These are phyloP conservation scores for Zoanthus solanderi DNA, from an alignment of 92 coral and sea anemone species.

Conservation along the genomic window DNA sequence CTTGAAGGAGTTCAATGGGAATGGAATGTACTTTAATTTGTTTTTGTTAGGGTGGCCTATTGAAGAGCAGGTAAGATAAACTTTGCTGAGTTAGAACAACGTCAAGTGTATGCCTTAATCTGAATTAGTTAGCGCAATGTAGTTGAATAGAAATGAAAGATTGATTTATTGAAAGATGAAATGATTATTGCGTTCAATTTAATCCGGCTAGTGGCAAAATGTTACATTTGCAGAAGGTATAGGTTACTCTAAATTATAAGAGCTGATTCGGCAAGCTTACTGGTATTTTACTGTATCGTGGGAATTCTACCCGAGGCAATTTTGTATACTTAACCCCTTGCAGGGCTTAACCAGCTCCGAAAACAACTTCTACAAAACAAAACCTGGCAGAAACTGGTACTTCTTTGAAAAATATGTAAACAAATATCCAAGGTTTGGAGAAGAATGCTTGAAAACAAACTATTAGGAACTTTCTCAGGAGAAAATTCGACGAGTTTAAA, in stretches of 20 bases:
- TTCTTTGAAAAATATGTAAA: not conserved
- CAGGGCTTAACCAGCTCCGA: constrained; percentile 25
- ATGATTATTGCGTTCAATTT: not conserved
- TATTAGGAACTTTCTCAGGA: constrained; percentile 39
- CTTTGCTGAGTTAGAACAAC: not conserved
- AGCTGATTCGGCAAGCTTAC: not conserved
- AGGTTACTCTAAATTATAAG: not conserved
- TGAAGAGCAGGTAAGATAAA: not conserved
- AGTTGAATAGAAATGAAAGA: not conserved
- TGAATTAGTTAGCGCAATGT: not conserved
- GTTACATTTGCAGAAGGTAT: not conserved
- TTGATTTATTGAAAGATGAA: not conserved
- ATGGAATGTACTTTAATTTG: not conserved
- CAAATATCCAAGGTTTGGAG: constrained; percentile 29
- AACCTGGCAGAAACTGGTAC: constrained; percentile 29
- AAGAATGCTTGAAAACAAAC: constrained; percentile 18
- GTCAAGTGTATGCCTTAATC: not conserved
- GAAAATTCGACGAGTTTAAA: not conserved
- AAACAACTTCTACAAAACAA: constrained; percentile 35
- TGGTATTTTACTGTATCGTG: constrained; percentile 46
- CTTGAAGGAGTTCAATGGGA: not conserved
- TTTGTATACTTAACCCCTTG: constrained; percentile 19
- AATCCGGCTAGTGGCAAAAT: not conserved
- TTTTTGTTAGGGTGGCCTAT: not conserved
- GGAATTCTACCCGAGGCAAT: constrained; percentile 49